Evolutionary conservation across 2,113 vertebrate genomes (phyloP).

Genomic region (Vicugna pacos): DNA sequence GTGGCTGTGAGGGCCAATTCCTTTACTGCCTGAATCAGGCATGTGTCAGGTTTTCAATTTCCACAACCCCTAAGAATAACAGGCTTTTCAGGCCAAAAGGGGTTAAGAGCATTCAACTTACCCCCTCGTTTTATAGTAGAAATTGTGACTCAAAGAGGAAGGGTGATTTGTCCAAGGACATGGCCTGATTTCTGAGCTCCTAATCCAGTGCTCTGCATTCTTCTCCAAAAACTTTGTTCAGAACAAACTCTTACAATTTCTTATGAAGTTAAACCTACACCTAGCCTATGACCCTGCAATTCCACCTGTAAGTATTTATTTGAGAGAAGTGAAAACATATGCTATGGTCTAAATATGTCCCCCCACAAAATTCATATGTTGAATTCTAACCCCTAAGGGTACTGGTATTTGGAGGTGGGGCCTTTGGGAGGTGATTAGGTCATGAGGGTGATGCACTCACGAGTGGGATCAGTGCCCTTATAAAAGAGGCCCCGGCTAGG

Average conservation of each 20-base stretch:
- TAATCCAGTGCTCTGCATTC: neutral
- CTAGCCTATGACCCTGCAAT: neutral
- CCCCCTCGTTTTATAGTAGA: neutral
- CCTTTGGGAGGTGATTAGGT: neutral
- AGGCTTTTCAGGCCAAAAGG: neutral
- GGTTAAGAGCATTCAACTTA: neutral
- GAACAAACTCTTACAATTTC: constrained; percentile 37
- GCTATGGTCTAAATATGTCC: neutral
- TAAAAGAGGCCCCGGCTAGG: neutral
- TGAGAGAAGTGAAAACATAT: constrained; percentile 1
- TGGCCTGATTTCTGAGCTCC: neutral
- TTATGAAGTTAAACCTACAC: neutral
- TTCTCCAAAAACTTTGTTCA: neutral
- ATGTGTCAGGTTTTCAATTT: neutral
- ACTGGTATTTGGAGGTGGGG: neutral
- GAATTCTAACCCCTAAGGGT: neutral
- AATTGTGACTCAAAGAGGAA: constrained; percentile 1
- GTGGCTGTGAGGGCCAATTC: neutral
- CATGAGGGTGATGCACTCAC: neutral
- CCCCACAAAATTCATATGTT: neutral
- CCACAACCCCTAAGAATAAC: neutral
- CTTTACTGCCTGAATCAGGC: neutral
- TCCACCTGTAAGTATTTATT: neutral
- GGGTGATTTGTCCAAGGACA: neutral
- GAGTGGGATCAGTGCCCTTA: neutral